These are phyloP conservation scores for Xenopus petersii DNA, from an alignment of 2,797 vertebrate genomes.

Conservation along the genomic window DNA sequence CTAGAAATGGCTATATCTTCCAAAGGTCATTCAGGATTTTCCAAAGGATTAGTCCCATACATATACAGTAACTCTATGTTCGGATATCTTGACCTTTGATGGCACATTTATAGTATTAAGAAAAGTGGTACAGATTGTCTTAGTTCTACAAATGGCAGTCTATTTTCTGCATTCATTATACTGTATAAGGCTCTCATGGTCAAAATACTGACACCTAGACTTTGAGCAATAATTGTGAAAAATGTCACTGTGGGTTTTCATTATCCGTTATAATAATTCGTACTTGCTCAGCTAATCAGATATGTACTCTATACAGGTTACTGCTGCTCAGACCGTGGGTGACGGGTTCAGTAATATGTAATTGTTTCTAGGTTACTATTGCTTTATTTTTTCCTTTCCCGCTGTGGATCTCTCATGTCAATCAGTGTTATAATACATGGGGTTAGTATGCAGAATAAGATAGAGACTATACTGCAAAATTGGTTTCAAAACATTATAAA, in stretches of 20 bases:
- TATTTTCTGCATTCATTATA: too few species aligned
- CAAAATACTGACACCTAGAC: background rate
- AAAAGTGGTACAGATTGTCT: too few species aligned
- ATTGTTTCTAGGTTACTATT: conserved; percentile 17
- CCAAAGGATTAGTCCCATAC: too few species aligned
- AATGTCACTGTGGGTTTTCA: conserved; percentile 11
- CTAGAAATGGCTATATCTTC: too few species aligned
- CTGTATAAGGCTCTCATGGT: background rate
- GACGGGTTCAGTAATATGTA: conserved; percentile 22
- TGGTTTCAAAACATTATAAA: background rate
- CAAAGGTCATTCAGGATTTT: too few species aligned
- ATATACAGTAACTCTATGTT: too few species aligned
- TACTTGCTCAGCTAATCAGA: conserved; percentile 15
- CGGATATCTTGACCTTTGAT: too few species aligned
- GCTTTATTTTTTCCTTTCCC: conserved; percentile 22
- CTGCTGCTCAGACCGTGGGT: conserved; percentile 20
- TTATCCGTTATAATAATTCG: conserved; percentile 13
- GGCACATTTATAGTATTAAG: too few species aligned
- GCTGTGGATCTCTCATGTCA: conserved; percentile 28
- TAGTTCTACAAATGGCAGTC: too few species aligned
- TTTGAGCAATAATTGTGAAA: background rate
- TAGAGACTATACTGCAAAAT: conserved; percentile 8
- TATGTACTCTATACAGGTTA: conserved; percentile 19
- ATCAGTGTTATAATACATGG: conserved; percentile 30
- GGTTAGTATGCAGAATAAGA: conserved; percentile 19